Evolutionary conservation across 2,888 invertebrate species (phyloP).

Genomic region (Pecten maximus): DNA sequence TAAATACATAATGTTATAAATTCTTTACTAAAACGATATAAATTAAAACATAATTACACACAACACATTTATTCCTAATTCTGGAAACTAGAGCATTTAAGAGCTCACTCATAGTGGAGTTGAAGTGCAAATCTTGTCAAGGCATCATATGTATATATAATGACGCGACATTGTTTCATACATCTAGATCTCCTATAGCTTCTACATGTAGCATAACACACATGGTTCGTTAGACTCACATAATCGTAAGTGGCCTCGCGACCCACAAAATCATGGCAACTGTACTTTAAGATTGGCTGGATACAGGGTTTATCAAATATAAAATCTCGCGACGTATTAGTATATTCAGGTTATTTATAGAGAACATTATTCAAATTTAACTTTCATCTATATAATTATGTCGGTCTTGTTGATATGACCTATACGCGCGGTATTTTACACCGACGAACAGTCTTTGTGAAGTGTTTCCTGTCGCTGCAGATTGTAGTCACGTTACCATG

Average conservation of each 20-base stretch:
- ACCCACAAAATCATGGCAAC: background rate
- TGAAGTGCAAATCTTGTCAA: background rate
- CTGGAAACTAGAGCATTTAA: no score
- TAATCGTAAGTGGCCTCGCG: background rate
- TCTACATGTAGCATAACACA: background rate
- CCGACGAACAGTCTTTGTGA: background rate
- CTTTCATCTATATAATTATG: background rate
- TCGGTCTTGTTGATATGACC: background rate
- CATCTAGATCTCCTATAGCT: background rate
- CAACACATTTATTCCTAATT: no score
- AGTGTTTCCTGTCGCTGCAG: background rate
- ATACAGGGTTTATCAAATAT: background rate
- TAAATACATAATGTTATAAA: no score
- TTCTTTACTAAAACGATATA: no score
- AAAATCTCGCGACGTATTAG: background rate
- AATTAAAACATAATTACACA: no score
- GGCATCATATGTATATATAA: background rate
- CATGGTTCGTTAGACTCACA: background rate
- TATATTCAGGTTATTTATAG: background rate
- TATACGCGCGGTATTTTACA: background rate
- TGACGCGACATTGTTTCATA: background rate
- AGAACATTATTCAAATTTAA: background rate
- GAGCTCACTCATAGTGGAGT: background rate
- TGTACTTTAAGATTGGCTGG: background rate
- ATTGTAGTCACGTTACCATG: background rate